phyloP scores from a whole-genome alignment of 2,888 invertebrate species.

The Dynastes hyllus region DNA sequence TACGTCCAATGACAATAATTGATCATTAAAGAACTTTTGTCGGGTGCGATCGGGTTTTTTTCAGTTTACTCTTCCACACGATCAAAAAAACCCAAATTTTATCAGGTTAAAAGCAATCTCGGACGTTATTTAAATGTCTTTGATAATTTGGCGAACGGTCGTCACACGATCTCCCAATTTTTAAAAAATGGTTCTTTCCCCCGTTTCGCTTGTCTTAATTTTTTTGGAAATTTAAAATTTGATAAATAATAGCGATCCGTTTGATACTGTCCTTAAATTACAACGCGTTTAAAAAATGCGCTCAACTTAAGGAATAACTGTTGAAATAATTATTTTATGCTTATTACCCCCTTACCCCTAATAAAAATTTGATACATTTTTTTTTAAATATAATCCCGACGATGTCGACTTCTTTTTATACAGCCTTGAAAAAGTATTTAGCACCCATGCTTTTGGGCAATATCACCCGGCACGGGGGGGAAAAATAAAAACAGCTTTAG shows the following conservation, averaged over 20 bases:
- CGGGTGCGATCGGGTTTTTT: background rate
- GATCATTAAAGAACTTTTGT: constrained; percentile 28
- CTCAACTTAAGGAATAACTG: background rate
- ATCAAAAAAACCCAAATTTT: too few relatives aligned
- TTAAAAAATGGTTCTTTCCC: too few relatives aligned
- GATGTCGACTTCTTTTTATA: background rate
- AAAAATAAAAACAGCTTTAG: too few relatives aligned
- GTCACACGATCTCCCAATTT: background rate
- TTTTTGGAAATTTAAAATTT: constrained; percentile 25
- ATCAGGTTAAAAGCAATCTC: too few relatives aligned
- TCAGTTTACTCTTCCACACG: constrained; percentile 4
- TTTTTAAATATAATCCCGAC: too few relatives aligned
- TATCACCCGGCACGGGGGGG: too few relatives aligned
- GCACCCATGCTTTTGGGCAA: too few relatives aligned
- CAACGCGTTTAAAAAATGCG: background rate
- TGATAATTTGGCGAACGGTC: background rate
- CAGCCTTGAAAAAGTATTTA: too few relatives aligned
- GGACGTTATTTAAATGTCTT: constrained; percentile 3
- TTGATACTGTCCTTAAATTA: constrained; percentile 19
- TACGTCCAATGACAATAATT: constrained; percentile 34
- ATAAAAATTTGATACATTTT: background rate
- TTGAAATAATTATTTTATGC: background rate
- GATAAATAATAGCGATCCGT: constrained; percentile 23
- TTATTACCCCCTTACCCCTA: too few relatives aligned
- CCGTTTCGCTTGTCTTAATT: constrained; percentile 21